Base-by-base conservation (phyloP, 2,113 vertebrate genomes). In the Microcebus griseorufus region DNA sequence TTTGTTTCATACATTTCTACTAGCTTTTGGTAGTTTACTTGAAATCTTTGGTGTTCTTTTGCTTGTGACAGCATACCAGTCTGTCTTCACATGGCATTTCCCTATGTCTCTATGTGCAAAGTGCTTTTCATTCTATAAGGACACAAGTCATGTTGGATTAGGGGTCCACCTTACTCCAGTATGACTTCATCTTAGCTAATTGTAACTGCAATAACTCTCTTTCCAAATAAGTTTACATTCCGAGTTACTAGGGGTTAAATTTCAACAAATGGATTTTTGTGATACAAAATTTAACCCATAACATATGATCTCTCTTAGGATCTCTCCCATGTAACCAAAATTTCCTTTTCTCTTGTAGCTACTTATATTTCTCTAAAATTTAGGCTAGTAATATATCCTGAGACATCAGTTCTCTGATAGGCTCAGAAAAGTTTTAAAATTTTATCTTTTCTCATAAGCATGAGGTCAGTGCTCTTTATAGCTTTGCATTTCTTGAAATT, bases 221-320 rank as follows among this genome's bases (percentile, higher is more conserved):
- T 70, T 58, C 29, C 37, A 70, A 82, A 60, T 42, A 25, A 5
- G 22, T 42, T n/a, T 8, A 18, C 18, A 29, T n/a, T 82, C 18
- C 20, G 29, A 58, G 23, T 23, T 34, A 32, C 13, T 34, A 3
- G 20, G 29, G 27, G 18, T 29, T 25, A 8, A 18, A 25, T 9
- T 82, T 48, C 39, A 51, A 51, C 39, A 70, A n/a, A 55, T 6
- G 16, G 5, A 53, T 32, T 72, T 23, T 6, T 6, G 22, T 16
- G 14, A 18, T 39, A 34, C 7, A 75, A 22, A 64, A 10, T 23
- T 37, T n/a, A 39, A 8, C 34, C 5, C 1, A 6, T 39, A 22
- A 39, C 1, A 10, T 10, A 10, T 4, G n/a, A n/a, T 0, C 10
- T 65, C 53, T 25, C 0, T 34, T 16, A 62, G 12, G 0, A 2